Base-by-base conservation (phyloP, 2,113 vertebrate species). In the Mesitornis unicolor region DNA sequence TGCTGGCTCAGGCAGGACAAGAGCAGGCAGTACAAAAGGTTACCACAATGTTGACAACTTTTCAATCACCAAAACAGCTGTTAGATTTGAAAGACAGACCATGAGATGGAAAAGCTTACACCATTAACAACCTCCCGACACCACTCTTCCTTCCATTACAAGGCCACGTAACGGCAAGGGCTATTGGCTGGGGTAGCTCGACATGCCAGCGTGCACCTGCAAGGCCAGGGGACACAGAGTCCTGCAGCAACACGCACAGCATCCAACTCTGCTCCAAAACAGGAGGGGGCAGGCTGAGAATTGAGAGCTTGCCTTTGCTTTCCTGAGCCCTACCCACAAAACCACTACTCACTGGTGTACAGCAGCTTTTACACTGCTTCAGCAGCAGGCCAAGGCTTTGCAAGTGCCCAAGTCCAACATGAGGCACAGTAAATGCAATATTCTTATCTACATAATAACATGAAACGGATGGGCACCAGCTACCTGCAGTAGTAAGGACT, bases 281-380 rank as follows among this genome's bases (percentile, higher is more conserved):
- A 13, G 40, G 36, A 25, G 35, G 42, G 9, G 1, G 36, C 17
- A 33, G 24, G 50, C 13, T 50, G 33, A 20, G 40, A 31, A 40
- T 43, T 16, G 14, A 68, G 48, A 69, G 54, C 7, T 18, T 26
- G 53, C 25, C 40, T 47, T 33, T 15, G n/a, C 68, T 16, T 33
- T 35, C 40, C 61, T 10, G 26, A 60, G 22, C 43, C 38, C 31
- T 8, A 16, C 43, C 51, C 47, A 47, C 29, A 38, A 17, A 10
- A 13, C 0, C 47, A 16, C n/a, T 9, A 25, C 16, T 1, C 40
- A 0, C 35, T 35, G 8, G 5, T 1, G 25, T 14, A 6, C 22
- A 47, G 63, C 2, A 0, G 48, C 9, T 56, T 33, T 48, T 4
- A 43, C 28, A 8, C 54, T 25, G 26, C 18, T 11, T 12, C 8